phyloP scores from a whole-genome alignment of 2,888 invertebrate species.

The Campopleginae sp. region DNA sequence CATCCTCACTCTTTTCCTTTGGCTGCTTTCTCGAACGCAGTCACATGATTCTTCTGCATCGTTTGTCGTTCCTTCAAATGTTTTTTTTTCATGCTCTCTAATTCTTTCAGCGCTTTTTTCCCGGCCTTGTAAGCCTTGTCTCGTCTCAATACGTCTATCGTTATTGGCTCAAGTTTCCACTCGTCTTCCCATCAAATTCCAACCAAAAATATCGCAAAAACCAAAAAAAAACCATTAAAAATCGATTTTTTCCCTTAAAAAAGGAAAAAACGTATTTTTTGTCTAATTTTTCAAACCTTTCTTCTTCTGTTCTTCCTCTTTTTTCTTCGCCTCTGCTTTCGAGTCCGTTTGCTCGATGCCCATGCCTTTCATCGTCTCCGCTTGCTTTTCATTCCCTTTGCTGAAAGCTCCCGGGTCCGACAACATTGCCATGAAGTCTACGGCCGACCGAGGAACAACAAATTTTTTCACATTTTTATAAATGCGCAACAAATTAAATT shows the following conservation, averaged over 20 bases:
- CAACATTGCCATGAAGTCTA: constrained; percentile 98
- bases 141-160: constrained; percentile 84
- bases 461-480: not conserved
- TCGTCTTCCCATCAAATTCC: constrained; percentile 72
- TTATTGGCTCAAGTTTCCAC: constrained; percentile 83
- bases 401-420: constrained; percentile 95
- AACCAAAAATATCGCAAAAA: constrained; percentile 5
- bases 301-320: constrained; percentile 82
- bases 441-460: constrained; percentile 53
- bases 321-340: constrained; percentile 82
- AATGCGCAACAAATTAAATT: not conserved
- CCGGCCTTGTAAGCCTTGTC: constrained; percentile 87
- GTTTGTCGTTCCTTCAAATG: constrained; percentile 87
- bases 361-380: constrained; percentile 88
- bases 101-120: constrained; percentile 88
- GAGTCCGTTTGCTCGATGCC: constrained; percentile 87
- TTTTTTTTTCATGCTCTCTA: constrained; percentile 87
- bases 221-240: constrained; percentile 17
- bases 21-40: constrained; percentile 86
- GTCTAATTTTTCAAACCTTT: constrained; percentile 71
- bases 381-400: constrained; percentile 87
- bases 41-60: constrained; percentile 87
- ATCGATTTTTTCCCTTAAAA: too few species aligned
- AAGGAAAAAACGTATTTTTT: not conserved
- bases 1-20: constrained; percentile 86